Evolutionary conservation across 1,140 invertebrate genomes (phyloP).

Genomic region (Scaptomyza pallida): DNA sequence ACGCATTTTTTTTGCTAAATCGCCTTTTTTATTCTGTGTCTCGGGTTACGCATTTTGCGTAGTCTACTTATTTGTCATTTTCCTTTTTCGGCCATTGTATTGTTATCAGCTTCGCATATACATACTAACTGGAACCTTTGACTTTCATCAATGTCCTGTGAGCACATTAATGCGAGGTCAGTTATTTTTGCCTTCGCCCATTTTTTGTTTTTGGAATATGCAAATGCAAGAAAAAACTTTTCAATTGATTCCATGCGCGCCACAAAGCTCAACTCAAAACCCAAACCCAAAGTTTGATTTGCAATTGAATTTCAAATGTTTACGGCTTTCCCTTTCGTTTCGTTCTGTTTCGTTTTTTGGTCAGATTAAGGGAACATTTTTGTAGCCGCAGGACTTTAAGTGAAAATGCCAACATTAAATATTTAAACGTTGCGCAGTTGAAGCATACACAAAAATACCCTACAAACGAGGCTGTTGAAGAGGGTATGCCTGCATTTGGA

Average conservation of each 20-base stretch:
- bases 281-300: slow-evolving; percentile 18
- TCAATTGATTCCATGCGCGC: slow-evolving; percentile 19
- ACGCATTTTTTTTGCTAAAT: slow-evolving; percentile 72
- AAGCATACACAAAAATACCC: neutral
- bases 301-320: slow-evolving; percentile 37
- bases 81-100: slow-evolving; percentile 15
- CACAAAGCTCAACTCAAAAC: slow-evolving; percentile 3
- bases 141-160: neutral
- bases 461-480: neutral
- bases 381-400: neutral
- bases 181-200: neutral
- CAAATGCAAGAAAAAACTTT: slow-evolving; percentile 33
- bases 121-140: neutral
- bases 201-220: slow-evolving; percentile 7
- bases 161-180: neutral
- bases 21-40: slow-evolving; percentile 40
- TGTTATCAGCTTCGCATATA: slow-evolving; percentile 21
- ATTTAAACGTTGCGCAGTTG: slow-evolving; percentile 36
- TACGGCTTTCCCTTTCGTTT: neutral
- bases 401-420: slow-evolving; percentile 10
- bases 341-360: neutral
- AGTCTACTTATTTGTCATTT: slow-evolving; percentile 23
- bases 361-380: neutral
- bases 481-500: neutral
- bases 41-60: slow-evolving; percentile 19